These are phyloP conservation scores for Diabrotica undecimpunctata DNA, from an alignment of 1,140 invertebrate genomes.

Conservation along the genomic window DNA sequence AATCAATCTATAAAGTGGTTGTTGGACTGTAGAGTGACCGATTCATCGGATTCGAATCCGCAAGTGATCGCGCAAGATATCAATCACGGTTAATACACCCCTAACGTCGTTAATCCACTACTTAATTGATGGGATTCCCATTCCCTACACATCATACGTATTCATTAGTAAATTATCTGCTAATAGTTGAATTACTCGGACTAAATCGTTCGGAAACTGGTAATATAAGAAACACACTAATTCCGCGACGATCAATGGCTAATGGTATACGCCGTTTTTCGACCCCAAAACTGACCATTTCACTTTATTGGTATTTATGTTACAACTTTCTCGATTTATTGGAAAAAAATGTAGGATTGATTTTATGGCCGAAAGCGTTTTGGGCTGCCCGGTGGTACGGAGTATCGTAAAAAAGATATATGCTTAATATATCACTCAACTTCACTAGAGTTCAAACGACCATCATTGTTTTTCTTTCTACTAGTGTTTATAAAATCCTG, in stretches of 20 bases:
- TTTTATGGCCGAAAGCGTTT: conserved; percentile 13
- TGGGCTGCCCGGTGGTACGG: no score
- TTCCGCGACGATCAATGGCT: conserved; percentile 22
- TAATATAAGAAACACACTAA: conserved; percentile 35
- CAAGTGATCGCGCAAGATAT: conserved; percentile 28
- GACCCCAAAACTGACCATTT: conserved; percentile 27
- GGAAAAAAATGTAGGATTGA: conserved; percentile 15
- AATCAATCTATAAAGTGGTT: conserved; percentile 40
- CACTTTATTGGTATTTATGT: conserved; percentile 29
- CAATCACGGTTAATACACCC: conserved; percentile 41
- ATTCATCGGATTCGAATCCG: conserved; percentile 21
- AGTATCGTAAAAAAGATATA: no score
- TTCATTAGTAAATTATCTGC: conserved; percentile 47
- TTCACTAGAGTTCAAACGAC: neutral
- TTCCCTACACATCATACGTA: conserved; percentile 42
- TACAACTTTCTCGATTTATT: conserved; percentile 20
- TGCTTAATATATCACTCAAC: neutral
- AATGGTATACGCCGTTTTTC: conserved; percentile 26
- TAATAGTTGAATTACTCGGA: conserved; percentile 41
- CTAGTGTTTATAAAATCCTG: no score
- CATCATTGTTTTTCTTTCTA: neutral
- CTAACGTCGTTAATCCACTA: conserved; percentile 43
- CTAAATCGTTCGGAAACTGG: conserved; percentile 41
- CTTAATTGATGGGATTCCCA: conserved; percentile 40
- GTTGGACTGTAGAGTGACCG: conserved; percentile 25